Conservation (phyloP, 2,113 vertebrate genomes). For the Nycticebus coucang region DNA sequence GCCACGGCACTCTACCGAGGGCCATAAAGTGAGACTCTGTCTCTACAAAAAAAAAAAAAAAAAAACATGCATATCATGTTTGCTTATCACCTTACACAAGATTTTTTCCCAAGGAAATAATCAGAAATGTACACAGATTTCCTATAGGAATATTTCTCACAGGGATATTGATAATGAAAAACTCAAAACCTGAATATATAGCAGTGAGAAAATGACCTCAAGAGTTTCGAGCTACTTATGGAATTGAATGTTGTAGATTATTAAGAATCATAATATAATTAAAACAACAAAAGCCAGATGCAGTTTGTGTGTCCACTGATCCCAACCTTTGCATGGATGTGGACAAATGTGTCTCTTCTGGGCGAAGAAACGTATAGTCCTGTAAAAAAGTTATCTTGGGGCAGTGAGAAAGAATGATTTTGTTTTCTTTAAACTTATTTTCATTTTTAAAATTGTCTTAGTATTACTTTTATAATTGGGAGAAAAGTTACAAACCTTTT, state of each 20-base stretch:
- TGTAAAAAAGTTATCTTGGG: not conserved
- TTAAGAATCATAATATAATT: not conserved
- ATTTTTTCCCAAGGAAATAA: not conserved
- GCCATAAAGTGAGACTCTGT: too few species aligned
- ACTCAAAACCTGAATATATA: not conserved
- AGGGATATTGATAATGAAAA: constrained; percentile 17
- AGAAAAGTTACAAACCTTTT: not conserved
- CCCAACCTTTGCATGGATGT: not conserved
- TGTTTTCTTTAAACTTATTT: constrained; percentile 1
- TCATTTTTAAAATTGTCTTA: constrained; percentile 14
- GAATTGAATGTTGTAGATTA: not conserved
- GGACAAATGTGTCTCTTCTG: not conserved
- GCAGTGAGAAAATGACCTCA: not conserved
- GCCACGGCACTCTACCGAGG: too few species aligned
- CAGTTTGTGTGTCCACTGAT: not conserved
- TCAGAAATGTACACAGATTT: not conserved
- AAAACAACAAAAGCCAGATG: not conserved
- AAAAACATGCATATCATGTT: not conserved
- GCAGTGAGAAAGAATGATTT: not conserved
- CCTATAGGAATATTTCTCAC: not conserved
- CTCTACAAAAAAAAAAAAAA: too few species aligned
- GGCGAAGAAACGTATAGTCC: not conserved
- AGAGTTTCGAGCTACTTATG: not conserved
- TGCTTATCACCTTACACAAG: not conserved
- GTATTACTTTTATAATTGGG: constrained; percentile 10